Evolutionary conservation across 2,797 vertebrate species (phyloP).

Genomic region (Artibeus lituratus): DNA sequence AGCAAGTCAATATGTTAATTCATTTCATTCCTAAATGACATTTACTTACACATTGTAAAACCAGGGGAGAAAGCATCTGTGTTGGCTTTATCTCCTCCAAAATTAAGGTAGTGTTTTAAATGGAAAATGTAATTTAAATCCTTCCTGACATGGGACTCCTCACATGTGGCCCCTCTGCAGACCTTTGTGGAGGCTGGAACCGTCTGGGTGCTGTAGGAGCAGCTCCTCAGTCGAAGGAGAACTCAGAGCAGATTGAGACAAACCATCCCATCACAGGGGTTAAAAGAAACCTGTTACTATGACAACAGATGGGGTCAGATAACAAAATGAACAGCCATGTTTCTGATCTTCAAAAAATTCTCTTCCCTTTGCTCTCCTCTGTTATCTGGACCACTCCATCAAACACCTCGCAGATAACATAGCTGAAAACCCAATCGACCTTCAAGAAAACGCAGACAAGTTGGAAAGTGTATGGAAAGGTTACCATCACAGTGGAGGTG

Average conservation of each 20-base stretch:
- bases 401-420: slow-evolving; percentile 91
- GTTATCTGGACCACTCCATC: slow-evolving; percentile 95
- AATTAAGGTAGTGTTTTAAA: slow-evolving; percentile 68
- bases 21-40: background rate
- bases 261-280: slow-evolving; percentile 88
- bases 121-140: slow-evolving; percentile 71
- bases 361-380: slow-evolving; percentile 88
- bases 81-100: slow-evolving; percentile 60
- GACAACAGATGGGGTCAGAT: slow-evolving; percentile 92
- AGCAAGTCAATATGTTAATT: background rate
- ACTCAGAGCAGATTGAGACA: slow-evolving; percentile 83
- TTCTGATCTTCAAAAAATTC: slow-evolving; percentile 90
- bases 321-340: slow-evolving; percentile 91
- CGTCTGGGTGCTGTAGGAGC: slow-evolving; percentile 42
- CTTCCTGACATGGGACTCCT: slow-evolving; percentile 38
- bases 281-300: slow-evolving; percentile 91
- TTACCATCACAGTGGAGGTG: slow-evolving; percentile 73
- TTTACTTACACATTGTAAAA: slow-evolving; percentile 19
- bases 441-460: slow-evolving; percentile 87
- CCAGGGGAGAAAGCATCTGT: background rate
- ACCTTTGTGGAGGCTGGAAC: slow-evolving; percentile 62
- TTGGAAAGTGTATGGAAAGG: slow-evolving; percentile 84
- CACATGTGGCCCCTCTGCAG: slow-evolving; percentile 10
- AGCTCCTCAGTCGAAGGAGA: slow-evolving; percentile 77
- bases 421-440: slow-evolving; percentile 94